These are phyloP conservation scores for Acanthopleura granulata DNA, from an alignment of 2,888 invertebrate species.

Conservation along the genomic window DNA sequence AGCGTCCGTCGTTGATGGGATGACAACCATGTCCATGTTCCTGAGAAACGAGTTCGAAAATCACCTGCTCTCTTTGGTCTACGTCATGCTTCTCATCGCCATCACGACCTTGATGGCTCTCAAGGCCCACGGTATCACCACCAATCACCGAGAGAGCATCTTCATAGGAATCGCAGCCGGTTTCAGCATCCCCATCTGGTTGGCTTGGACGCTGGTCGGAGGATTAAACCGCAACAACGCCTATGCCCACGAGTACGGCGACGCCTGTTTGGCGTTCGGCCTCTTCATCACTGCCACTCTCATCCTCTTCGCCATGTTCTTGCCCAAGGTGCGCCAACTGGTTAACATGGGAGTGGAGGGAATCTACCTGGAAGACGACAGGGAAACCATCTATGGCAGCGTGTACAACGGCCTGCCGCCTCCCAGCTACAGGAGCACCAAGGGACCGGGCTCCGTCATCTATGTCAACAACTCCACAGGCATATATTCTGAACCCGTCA, in stretches of 20 bases:
- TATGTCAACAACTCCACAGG: constrained; percentile 39
- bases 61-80: constrained; percentile 81
- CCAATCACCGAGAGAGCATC: constrained; percentile 93
- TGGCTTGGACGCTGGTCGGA: constrained; percentile 77
- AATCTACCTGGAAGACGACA: constrained; percentile 64
- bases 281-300: constrained; percentile 86
- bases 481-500: constrained; percentile 51
- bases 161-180: constrained; percentile 92
- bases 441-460: constrained; percentile 51
- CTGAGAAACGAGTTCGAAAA: constrained; percentile 63
- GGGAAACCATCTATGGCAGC: constrained; percentile 49
- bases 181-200: constrained; percentile 82
- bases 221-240: constrained; percentile 56
- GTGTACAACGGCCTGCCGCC: constrained; percentile 60
- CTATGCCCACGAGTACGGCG: constrained; percentile 59
- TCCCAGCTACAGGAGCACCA: constrained; percentile 58
- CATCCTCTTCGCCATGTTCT: constrained; percentile 93
- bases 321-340: constrained; percentile 88
- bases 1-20: constrained; percentile 28
- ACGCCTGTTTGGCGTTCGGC: constrained; percentile 88
- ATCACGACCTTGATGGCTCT: constrained; percentile 88
- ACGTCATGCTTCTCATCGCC: constrained; percentile 87
- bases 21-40: constrained; percentile 46
- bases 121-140: constrained; percentile 83
- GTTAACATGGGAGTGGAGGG: constrained; percentile 93